A percentile compares a stretch with the other conserved stretches of the same genome.
These are phyloP conservation scores for Pseudomyrmex cubaensis DNA, from an alignment of 1,140 invertebrate species.

Conservation along the genomic window DNA sequence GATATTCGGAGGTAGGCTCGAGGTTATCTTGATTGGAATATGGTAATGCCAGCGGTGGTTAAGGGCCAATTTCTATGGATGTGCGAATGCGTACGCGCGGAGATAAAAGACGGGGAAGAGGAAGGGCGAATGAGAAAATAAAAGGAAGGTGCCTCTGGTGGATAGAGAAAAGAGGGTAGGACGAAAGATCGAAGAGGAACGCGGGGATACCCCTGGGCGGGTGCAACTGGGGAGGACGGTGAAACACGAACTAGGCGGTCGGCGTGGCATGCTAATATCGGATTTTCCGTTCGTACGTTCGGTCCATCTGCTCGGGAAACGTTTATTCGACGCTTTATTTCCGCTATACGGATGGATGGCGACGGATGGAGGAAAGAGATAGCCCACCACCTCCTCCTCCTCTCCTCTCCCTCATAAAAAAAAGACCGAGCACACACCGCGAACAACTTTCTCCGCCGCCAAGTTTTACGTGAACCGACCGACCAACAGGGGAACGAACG, in stretches of 20 bases:
- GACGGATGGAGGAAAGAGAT: constrained; percentile 36
- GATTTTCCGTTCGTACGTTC: constrained; percentile 71
- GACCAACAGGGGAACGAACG: constrained; percentile 20
- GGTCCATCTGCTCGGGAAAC: constrained; percentile 71
- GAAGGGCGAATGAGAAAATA: constrained; percentile 27
- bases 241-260: constrained; percentile 75
- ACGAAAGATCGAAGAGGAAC: background rate
- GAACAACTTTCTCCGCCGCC: constrained; percentile 60
- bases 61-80: constrained; percentile 73
- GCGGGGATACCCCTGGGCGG: no score
- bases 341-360: constrained; percentile 59
- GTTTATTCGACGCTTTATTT: constrained; percentile 74
- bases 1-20: constrained; percentile 53
- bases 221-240: no score
- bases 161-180: background rate
- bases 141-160: constrained; percentile 10
- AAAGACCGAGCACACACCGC: constrained; percentile 27
- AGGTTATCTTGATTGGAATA: constrained; percentile 74
- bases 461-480: constrained; percentile 28
- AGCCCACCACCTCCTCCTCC: background rate
- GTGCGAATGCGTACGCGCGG: constrained; percentile 64
- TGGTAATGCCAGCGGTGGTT: constrained; percentile 69
- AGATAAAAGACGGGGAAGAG: constrained; percentile 32
- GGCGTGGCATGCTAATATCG: constrained; percentile 74
- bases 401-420: background rate